Base-by-base conservation (phyloP, 2,888 invertebrate genomes). In the Drosophila siamana region DNA sequence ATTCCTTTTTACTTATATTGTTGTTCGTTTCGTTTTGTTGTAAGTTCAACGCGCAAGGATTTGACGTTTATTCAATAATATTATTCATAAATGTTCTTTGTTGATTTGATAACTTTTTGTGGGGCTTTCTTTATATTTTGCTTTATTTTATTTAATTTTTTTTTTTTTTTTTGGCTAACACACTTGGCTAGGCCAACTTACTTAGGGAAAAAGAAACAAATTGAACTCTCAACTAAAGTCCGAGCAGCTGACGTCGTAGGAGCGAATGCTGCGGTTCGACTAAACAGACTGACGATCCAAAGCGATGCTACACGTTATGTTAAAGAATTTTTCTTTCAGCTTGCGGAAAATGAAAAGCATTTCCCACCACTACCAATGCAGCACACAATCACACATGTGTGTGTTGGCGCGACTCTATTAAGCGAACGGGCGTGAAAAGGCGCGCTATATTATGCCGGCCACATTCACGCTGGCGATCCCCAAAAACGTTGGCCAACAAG, bases 261-360 rank as follows among this genome's bases (percentile, higher is more conserved):
- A 91, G 91, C 91, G 92, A 91, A 92, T 92, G 92, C 92, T 92
- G 92, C 92, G 92, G 92, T 92, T 92, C 91, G 92, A 92, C 92
- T 92, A 92, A 92, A 91, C 91, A 92, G 91, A 92, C 92, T 92
- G 91, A 91, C 91, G 92, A 90, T 90, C 90, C 84, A 88, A 88
- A 87, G 89, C 90, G 92, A 88, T 91, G 90, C 88, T 90, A 86
- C 91, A 91, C 91, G 86, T 90, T 90, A 90, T 89, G 90, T 92
- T 91, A 90, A 91, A 90, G 90, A 91, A 88, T 90, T 91, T 91
- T 90, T 74, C 52, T 38, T 84, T 88, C 73, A 83, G 86, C 71
- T 65, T 74, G 79, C 79, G 80, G 88, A 90, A 87, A 91, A 88
- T 81, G 75, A 79, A 82, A 80, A 81, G 73, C 78, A 83, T 84